Conservation (phyloP, 1,140 invertebrate genomes). For the Brachionus paranguensis region DNA sequence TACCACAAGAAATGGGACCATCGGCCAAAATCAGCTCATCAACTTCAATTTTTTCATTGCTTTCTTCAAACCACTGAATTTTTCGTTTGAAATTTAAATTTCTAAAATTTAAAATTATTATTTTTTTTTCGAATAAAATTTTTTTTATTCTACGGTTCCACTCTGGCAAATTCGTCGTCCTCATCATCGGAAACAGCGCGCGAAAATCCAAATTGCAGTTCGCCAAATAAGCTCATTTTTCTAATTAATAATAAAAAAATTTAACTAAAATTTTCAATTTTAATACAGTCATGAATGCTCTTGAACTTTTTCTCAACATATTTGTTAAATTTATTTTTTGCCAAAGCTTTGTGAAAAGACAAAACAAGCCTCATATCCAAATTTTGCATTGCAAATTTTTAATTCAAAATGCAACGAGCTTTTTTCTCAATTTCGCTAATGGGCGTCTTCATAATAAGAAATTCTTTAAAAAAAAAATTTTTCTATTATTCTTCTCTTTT, state of each 20-base stretch:
- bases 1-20: slow-evolving; percentile 20
- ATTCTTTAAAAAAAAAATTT: background rate
- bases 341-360: background rate
- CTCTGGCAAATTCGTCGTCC: background rate
- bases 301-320: background rate
- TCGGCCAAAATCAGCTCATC: slow-evolving; percentile 28
- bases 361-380: background rate
- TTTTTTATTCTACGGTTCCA: background rate
- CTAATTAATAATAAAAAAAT: background rate
- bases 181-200: slow-evolving; percentile 34
- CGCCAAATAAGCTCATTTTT: slow-evolving; percentile 38
- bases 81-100: slow-evolving; percentile 12
- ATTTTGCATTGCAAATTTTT: background rate
- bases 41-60: background rate
- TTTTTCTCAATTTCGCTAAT: background rate
- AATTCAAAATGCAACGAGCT: background rate
- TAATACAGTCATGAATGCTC: background rate
- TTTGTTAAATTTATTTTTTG: background rate
- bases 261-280: slow-evolving; percentile 22
- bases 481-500: background rate
- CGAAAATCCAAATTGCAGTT: slow-evolving; percentile 29
- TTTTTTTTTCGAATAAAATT: background rate
- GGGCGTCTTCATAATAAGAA: background rate
- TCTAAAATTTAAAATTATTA: background rate
- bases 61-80: slow-evolving; percentile 16